Evolutionary conservation across 2,797 vertebrate genomes (phyloP), one percentile per base, ranked within the genome.

Genomic region (Schizothorax lantsangensis): DNA sequence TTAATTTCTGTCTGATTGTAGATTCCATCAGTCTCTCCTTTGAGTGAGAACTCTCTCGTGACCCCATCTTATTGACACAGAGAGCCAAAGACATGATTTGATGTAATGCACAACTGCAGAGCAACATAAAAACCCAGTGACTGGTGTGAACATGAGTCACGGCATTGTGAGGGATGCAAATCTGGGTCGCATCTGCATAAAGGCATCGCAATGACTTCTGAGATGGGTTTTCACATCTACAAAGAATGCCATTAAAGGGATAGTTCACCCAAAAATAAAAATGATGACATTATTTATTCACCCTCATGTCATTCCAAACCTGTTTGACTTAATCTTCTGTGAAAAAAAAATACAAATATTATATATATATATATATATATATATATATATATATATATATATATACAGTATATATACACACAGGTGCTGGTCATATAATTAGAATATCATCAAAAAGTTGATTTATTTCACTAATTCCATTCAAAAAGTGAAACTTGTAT

Each of bases 41-140:
- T 77, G 86, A 69, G 86, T 83, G 84, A 78, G 80, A 87, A 87
- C 78, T 84, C 69, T 81, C 68, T 74, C 30, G 64, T 81, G 54
- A 86, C 84, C 40, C 43, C 47, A 23, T 83, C 59, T 52, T 75
- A 83, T 81, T 85, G 84, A 89, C 80, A 86, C 68, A 57, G 81
- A 87, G 59, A 11, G 47, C 43, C 62, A 85, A 80, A 73, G 0
- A 75, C 84, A 73, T 84, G 43, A 79, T 85, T 81, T 40, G 59
- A 86, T 82, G 57, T 82, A 75, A 68, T 82, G 80, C 85, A 82
- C 26, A 40, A 86, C 30, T 59, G 75, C 64, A 79, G 26, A 57
- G 84, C 75, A 71, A 71, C 75, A 79, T 6, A 33, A 79, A 79
- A 79, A 36, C 47, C 33, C 52, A 19, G 30, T 49, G 15, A 52